phyloP scores from a whole-genome alignment of 2,888 invertebrate species.

The Pasiphila rectangulata region DNA sequence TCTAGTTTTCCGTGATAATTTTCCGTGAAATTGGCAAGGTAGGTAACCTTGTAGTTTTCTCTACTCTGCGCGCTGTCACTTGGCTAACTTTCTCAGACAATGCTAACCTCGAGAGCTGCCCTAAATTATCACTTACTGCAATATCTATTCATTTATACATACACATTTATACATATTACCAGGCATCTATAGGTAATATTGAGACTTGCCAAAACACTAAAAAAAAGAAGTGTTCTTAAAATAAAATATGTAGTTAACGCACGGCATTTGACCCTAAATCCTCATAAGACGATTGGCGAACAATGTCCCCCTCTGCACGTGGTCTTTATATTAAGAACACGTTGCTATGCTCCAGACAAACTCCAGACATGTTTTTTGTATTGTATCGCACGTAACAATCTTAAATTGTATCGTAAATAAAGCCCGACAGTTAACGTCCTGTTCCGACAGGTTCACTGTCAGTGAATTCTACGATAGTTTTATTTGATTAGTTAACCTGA shows the following conservation, averaged over 20 bases:
- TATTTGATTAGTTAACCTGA: too few relatives aligned
- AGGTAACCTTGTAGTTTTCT: constrained; percentile 15
- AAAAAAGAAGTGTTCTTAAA: too few relatives aligned
- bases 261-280: constrained; percentile 62
- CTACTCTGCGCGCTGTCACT: constrained; percentile 17
- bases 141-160: too few relatives aligned
- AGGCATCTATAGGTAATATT: too few relatives aligned
- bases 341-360: constrained; percentile 26
- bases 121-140: not conserved
- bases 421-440: too few relatives aligned
- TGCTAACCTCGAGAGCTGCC: constrained; percentile 20
- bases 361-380: not conserved
- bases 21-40: constrained; percentile 23
- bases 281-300: constrained; percentile 45
- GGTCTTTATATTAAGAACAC: constrained; percentile 59
- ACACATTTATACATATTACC: too few relatives aligned
- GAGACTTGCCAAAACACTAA: too few relatives aligned
- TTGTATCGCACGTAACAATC: too few relatives aligned
- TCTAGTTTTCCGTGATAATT: constrained; percentile 14
- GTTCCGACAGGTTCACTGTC: too few relatives aligned
- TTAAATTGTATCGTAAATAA: too few relatives aligned
- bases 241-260: not conserved
- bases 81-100: constrained; percentile 41
- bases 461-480: too few relatives aligned
- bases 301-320: constrained; percentile 64